Percentiles rank a stretch among this genome's conserved stretches.
phyloP scores from a whole-genome alignment of 2,113 vertebrate species.

The Bos indicus region DNA sequence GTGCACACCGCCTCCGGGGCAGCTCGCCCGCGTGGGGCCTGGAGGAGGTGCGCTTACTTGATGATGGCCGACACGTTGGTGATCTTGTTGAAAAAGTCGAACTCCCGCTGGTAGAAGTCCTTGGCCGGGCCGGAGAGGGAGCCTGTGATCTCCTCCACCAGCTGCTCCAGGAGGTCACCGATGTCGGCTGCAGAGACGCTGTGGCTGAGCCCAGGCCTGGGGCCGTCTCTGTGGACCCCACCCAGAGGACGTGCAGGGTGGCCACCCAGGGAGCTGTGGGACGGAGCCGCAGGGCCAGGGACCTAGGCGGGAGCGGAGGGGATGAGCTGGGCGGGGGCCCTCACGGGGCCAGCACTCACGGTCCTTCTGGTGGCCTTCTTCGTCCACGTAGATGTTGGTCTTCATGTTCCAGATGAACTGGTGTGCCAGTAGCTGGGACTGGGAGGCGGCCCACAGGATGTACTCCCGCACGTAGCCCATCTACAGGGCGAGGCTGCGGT shows the following conservation, averaged over 20 bases:
- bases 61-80: conserved; percentile 96
- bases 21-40: background rate
- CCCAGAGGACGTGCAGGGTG: rapidly evolving
- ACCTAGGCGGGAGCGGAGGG: rapidly evolving
- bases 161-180: conserved; percentile 92
- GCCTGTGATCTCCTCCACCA: conserved; percentile 95
- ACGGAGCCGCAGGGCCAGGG: rapidly evolving
- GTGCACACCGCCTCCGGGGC: background rate
- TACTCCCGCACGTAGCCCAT: conserved; percentile 98
- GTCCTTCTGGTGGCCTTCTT: conserved; percentile 94
- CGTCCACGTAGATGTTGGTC: conserved; percentile 94
- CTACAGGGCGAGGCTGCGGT: conserved; percentile 71
- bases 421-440: conserved; percentile 95
- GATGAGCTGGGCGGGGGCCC: background rate
- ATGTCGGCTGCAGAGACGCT: conserved; percentile 87
- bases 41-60: conserved; percentile 83
- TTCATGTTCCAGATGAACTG: conserved; percentile 99
- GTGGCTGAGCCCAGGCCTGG: background rate
- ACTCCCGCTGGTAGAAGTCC: conserved; percentile 97
- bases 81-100: conserved; percentile 98
- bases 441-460: conserved; percentile 95
- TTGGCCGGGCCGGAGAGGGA: conserved; percentile 95
- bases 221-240: background rate
- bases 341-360: conserved; percentile 80
- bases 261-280: background rate